phyloP scores from a whole-genome alignment of 2,888 invertebrate species.

The Tuberolachnus salignus region DNA sequence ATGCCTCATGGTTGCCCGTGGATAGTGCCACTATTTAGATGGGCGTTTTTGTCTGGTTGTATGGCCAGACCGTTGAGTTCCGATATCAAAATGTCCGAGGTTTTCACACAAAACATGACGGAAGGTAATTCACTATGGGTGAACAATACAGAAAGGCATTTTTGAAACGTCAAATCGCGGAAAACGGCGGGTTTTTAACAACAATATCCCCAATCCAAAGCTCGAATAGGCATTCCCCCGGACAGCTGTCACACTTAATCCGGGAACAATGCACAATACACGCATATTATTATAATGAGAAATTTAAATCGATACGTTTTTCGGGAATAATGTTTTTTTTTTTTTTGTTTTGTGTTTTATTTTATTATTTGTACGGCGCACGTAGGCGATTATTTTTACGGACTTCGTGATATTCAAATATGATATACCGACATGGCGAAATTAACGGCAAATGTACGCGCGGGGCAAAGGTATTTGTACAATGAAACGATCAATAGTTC shows the following conservation, averaged over 20 bases:
- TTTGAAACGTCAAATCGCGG: neutral
- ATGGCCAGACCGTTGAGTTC: constrained; percentile 47
- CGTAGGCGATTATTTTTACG: too few relatives aligned
- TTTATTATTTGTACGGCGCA: too few relatives aligned
- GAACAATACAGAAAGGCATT: neutral
- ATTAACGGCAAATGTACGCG: too few relatives aligned
- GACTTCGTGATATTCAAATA: too few relatives aligned
- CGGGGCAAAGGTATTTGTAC: too few relatives aligned
- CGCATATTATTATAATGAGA: neutral
- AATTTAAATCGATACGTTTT: neutral
- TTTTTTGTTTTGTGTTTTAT: too few relatives aligned
- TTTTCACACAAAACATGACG: constrained; percentile 28
- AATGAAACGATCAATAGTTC: too few relatives aligned
- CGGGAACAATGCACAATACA: neutral
- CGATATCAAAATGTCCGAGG: constrained; percentile 17
- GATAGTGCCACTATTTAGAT: constrained; percentile 49
- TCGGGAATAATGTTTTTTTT: neutral
- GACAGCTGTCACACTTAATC: constrained; percentile 22
- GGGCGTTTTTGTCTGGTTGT: constrained; percentile 49
- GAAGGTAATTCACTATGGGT: constrained; percentile 30
- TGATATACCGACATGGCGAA: too few relatives aligned
- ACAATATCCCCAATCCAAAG: constrained; percentile 12
- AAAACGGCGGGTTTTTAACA: constrained; percentile 8
- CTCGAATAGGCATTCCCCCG: neutral
- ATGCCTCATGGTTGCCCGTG: constrained; percentile 56